A percentile compares a stretch with the other conserved stretches of the same genome.
Conservation (phyloP, 2,888 invertebrate genomes). For the Deilephila elpenor region DNA sequence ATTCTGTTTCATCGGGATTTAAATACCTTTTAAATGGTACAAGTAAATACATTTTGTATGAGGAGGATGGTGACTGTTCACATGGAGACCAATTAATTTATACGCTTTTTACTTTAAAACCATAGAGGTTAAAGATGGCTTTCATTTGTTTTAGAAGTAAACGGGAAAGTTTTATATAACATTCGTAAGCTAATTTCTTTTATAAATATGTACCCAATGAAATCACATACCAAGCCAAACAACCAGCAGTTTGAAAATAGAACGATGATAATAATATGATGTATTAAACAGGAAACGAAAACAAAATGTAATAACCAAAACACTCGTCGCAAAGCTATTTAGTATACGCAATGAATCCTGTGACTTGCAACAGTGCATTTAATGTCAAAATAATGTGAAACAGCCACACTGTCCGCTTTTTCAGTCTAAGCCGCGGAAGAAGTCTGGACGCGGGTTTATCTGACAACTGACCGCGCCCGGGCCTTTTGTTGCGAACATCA, state of each 20-base stretch:
- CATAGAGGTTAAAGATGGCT: too few relatives aligned
- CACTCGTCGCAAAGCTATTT: not conserved
- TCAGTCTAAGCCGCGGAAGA: slow-evolving; percentile 36
- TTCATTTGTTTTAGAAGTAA: too few relatives aligned
- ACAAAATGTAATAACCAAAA: not conserved
- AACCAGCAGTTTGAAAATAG: too few relatives aligned
- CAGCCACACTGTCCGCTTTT: slow-evolving; percentile 25
- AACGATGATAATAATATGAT: too few relatives aligned
- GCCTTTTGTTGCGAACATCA: slow-evolving; percentile 44
- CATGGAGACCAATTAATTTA: too few relatives aligned
- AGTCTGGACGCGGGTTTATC: slow-evolving; percentile 40
- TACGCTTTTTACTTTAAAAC: too few relatives aligned
- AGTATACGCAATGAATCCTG: not conserved
- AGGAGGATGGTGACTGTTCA: too few relatives aligned
- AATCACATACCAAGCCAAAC: too few relatives aligned
- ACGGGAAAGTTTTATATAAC: too few relatives aligned
- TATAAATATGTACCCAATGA: too few relatives aligned
- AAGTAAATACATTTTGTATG: not conserved
- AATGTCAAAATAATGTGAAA: not conserved
- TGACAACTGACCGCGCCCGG: slow-evolving; percentile 44
- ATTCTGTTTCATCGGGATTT: not conserved
- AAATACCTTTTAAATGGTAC: not conserved
- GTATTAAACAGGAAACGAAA: not conserved
- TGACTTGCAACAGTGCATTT: not conserved
- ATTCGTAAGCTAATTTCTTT: too few relatives aligned